Percentiles rank a stretch among this genome's conserved stretches.
These are phyloP conservation scores for Melanophora roralis DNA, from an alignment of 2,888 invertebrate genomes.

Conservation along the genomic window DNA sequence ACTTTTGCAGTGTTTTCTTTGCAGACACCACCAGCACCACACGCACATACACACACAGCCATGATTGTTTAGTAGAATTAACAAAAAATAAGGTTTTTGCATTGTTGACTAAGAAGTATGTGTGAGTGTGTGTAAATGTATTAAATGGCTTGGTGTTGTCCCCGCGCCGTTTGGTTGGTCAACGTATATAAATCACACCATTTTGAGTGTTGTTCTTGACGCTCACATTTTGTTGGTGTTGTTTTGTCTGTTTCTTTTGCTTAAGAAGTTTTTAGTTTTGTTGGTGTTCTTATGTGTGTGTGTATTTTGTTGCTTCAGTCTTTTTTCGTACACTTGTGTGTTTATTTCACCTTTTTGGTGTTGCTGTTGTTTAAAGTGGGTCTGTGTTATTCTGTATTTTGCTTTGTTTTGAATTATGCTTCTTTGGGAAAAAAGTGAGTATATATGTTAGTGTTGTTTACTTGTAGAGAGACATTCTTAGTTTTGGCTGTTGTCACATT, in stretches of 20 bases:
- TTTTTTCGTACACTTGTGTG: background rate
- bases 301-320: too few relatives aligned
- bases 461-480: slow-evolving; percentile 28
- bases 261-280: slow-evolving; percentile 34
- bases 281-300: too few relatives aligned
- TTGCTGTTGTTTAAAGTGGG: slow-evolving; percentile 37
- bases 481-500: slow-evolving; percentile 51
- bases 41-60: slow-evolving; percentile 1
- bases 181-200: slow-evolving; percentile 66
- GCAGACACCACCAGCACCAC: slow-evolving; percentile 44
- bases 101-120: background rate
- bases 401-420: background rate
- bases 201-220: slow-evolving; percentile 63
- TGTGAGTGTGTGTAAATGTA: slow-evolving; percentile 47
- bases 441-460: background rate
- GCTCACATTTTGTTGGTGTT: slow-evolving; percentile 45
- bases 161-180: slow-evolving; percentile 63
- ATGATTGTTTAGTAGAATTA: background rate
- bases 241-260: slow-evolving; percentile 45
- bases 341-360: slow-evolving; percentile 32
- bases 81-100: background rate
- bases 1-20: slow-evolving; percentile 49
- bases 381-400: background rate
- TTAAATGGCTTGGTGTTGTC: slow-evolving; percentile 56
- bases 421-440: background rate